Evolutionary conservation across 1,140 invertebrate species (phyloP).

Genomic region (Steinernema feltiae): DNA sequence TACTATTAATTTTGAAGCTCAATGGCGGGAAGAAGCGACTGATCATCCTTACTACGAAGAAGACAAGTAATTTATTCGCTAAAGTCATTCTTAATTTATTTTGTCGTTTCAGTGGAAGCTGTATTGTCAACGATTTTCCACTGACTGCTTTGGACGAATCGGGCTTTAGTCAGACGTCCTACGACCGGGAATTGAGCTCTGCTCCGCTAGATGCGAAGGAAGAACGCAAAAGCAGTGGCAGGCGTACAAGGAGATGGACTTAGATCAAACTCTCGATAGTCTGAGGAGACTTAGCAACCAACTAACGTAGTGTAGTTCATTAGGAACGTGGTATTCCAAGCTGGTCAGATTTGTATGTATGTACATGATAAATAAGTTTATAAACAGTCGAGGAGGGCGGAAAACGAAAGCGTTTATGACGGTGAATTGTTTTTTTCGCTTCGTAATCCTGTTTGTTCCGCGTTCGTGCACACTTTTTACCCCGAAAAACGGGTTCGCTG

Average conservation of each 20-base stretch:
- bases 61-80: too few species aligned
- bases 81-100: too few species aligned
- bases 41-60: too few species aligned
- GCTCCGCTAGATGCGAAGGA: background rate
- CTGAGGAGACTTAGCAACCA: background rate
- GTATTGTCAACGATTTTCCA: background rate
- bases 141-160: background rate
- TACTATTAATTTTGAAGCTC: too few species aligned
- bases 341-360: background rate
- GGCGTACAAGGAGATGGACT: background rate
- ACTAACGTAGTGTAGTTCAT: background rate
- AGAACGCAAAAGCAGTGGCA: background rate
- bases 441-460: conserved; percentile 12
- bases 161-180: background rate
- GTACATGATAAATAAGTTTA: too few species aligned
- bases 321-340: background rate
- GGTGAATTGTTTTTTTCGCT: background rate
- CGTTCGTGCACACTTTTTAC: background rate
- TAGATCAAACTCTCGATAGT: background rate
- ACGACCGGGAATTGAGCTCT: background rate
- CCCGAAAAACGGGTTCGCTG: background rate
- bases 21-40: too few species aligned
- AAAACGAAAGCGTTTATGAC: background rate
- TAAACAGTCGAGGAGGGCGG: background rate
- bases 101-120: too few species aligned